These are phyloP conservation scores for Tenebrio molitor DNA, from an alignment of 1,140 invertebrate genomes.

Conservation along the genomic window DNA sequence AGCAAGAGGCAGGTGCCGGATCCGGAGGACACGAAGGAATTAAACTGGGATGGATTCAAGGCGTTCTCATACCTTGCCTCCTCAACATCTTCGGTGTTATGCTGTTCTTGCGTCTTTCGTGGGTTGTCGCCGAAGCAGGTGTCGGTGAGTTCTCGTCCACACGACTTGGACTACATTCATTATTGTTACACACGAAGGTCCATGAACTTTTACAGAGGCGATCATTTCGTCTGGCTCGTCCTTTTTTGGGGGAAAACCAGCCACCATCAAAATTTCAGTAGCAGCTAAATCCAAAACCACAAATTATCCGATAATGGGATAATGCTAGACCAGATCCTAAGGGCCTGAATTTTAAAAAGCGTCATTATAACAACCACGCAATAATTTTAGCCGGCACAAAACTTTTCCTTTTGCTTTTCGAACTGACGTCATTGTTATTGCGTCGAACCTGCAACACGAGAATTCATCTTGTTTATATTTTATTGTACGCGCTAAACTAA, in stretches of 20 bases:
- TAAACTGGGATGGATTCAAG: constrained; percentile 89
- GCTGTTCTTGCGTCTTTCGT: constrained; percentile 87
- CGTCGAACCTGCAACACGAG: background rate
- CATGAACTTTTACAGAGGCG: too few species aligned
- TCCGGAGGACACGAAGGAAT: constrained; percentile 67
- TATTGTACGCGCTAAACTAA: too few species aligned
- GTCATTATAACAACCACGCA: background rate
- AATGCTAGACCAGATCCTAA: background rate
- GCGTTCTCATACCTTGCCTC: constrained; percentile 86
- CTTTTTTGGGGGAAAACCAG: too few species aligned
- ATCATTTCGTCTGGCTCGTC: constrained; percentile 22
- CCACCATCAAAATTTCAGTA: too few species aligned
- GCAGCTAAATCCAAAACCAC: background rate
- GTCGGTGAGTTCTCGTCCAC: constrained; percentile 70
- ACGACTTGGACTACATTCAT: too few species aligned
- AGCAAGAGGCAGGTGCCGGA: constrained; percentile 66
- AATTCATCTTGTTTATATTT: too few species aligned
- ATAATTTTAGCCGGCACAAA: too few species aligned
- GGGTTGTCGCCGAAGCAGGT: constrained; percentile 87
- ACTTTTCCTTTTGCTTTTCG: too few species aligned
- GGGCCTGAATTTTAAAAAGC: background rate
- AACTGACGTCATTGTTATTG: background rate
- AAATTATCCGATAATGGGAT: constrained; percentile 5
- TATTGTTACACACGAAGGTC: too few species aligned
- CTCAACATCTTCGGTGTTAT: constrained; percentile 92